Evolutionary conservation across 2,888 invertebrate genomes (phyloP).

Genomic region (Oscheius sp.): DNA sequence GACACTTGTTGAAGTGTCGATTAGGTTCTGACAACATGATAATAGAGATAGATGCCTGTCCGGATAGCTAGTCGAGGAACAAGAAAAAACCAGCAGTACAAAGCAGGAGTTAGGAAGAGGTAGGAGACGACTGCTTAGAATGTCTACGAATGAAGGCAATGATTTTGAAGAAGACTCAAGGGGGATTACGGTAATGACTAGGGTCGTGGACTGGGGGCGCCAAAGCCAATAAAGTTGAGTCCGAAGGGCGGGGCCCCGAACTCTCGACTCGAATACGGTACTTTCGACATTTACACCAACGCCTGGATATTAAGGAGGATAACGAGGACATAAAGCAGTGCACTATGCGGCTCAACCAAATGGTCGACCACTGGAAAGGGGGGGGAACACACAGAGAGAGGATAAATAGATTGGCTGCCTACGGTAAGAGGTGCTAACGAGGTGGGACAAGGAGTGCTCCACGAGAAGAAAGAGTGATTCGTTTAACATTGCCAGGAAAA

Average conservation of each 20-base stretch:
- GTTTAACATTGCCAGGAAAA: neutral
- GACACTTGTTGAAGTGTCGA: too few species aligned
- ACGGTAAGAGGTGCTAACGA: slow-evolving; percentile 26
- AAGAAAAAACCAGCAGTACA: too few species aligned
- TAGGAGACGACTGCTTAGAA: neutral
- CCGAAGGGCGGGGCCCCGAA: slow-evolving; percentile 19
- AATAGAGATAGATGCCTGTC: too few species aligned
- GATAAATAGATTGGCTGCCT: neutral
- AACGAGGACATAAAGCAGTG: slow-evolving; percentile 18
- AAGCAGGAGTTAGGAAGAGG: neutral
- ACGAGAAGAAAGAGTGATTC: slow-evolving; percentile 29
- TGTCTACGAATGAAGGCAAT: neutral
- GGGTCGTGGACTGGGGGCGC: slow-evolving; percentile 27
- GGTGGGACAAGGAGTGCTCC: slow-evolving; percentile 26
- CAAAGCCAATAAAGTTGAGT: slow-evolving; percentile 37
- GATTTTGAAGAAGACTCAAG: slow-evolving; percentile 4
- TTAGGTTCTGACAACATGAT: too few species aligned
- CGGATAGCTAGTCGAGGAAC: too few species aligned
- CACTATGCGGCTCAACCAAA: slow-evolving; percentile 1
- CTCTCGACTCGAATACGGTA: slow-evolving; percentile 27
- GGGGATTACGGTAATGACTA: slow-evolving; percentile 30
- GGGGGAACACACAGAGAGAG: slow-evolving; percentile 7
- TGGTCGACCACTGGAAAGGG: neutral
- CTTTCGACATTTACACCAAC: slow-evolving; percentile 28
- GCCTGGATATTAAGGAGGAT: slow-evolving; percentile 10